Conservation (phyloP, 2,797 vertebrate species). For the Acipenser oxyrinchus region DNA sequence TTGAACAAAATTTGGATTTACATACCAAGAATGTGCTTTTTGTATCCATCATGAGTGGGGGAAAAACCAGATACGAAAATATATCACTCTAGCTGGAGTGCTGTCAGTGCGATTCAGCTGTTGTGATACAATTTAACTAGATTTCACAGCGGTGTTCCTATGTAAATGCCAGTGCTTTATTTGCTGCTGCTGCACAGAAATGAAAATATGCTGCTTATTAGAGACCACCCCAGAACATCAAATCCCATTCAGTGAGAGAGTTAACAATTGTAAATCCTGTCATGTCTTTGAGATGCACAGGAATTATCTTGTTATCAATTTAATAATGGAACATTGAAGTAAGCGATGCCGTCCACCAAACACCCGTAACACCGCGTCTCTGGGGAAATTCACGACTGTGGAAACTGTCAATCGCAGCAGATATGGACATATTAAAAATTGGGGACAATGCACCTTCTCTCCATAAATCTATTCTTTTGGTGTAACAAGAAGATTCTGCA, state of each 20-base stretch:
- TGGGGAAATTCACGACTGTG: conserved; percentile 80
- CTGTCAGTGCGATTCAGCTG: conserved; percentile 5
- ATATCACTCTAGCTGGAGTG: conserved; percentile 1
- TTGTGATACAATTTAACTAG: conserved; percentile 8
- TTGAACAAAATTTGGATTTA: conserved; percentile 26
- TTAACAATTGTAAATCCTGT: conserved; percentile 67
- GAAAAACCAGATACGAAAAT: background rate
- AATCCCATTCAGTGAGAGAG: conserved; percentile 56
- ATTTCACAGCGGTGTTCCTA: conserved; percentile 14
- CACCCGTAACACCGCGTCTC: conserved; percentile 71
- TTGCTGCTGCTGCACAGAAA: conserved; percentile 39
- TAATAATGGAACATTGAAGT: conserved; percentile 74
- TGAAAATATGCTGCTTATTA: conserved; percentile 61
- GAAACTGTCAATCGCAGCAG: conserved; percentile 72
- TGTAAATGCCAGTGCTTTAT: conserved; percentile 28
- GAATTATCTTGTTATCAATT: conserved; percentile 86
- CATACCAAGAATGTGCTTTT: background rate
- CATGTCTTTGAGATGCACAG: conserved; percentile 65
- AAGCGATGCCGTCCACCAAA: conserved; percentile 72
- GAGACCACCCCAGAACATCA: conserved; percentile 56
- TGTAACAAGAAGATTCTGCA: conserved; percentile 65
- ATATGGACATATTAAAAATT: conserved; percentile 73
- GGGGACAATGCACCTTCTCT: conserved; percentile 54
- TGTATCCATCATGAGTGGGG: background rate
- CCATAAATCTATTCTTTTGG: conserved; percentile 55